Percentiles rank a stretch among this genome's conserved stretches.
Conservation (phyloP, 2,113 vertebrate species). For the Chroicocephalus ridibundus region DNA sequence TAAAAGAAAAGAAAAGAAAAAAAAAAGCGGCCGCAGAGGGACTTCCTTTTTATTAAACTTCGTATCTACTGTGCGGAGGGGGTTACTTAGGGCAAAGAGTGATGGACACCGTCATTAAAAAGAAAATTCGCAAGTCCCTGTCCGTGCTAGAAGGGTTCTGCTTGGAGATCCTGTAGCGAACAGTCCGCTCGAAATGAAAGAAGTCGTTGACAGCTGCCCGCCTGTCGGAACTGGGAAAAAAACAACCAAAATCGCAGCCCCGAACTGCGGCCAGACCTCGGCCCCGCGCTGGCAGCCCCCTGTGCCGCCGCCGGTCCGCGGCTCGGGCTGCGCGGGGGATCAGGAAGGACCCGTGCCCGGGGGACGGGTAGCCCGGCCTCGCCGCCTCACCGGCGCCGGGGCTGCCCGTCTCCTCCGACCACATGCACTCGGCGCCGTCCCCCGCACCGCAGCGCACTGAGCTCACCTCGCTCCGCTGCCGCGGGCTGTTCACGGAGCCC, state of each 20-base stretch:
- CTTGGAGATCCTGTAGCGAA: background rate
- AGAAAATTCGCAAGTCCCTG: too few relatives aligned
- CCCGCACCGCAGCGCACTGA: background rate
- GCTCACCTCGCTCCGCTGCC: background rate
- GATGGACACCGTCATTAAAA: background rate
- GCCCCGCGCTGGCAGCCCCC: accelerated
- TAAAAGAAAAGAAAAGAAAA: background rate
- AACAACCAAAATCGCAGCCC: background rate
- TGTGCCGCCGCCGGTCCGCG: too few relatives aligned
- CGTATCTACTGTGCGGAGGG: too few relatives aligned
- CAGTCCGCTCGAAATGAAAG: background rate
- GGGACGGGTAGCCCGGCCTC: too few relatives aligned
- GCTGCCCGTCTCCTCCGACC: background rate
- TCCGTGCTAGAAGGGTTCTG: background rate
- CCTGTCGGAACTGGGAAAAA: background rate
- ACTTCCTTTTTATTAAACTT: background rate
- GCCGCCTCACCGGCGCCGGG: background rate
- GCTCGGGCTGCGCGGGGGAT: too few relatives aligned
- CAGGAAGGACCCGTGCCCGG: too few relatives aligned
- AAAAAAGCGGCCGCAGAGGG: background rate
- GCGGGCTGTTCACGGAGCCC: too few relatives aligned
- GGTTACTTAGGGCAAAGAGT: too few relatives aligned
- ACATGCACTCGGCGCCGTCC: accelerated
- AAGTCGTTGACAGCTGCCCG: too few relatives aligned
- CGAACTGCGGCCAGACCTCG: accelerated